Evolutionary conservation across 2,113 vertebrate genomes (phyloP), one percentile per base, ranked within the genome.

Genomic region (Protomyctophum bolini): DNA sequence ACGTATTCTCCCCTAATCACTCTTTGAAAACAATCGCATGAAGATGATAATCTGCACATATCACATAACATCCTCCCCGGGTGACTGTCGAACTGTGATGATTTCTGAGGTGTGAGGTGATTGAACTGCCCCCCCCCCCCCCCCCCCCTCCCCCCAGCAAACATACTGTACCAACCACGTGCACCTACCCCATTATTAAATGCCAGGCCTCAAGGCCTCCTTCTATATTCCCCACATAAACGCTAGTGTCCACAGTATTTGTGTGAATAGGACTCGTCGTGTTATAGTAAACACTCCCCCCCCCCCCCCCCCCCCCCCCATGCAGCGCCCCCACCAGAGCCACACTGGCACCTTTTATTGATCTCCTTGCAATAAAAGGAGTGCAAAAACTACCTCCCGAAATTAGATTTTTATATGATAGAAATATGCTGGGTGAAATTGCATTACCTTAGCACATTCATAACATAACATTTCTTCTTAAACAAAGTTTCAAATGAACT

Each of bases 221-320:
- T 41, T 88, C 84, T 89, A 80, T 90, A 89, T 92, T 91, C 85
- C 87, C 88, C 71, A 84, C 89, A 85, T 86, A 88, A 91, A 85
- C 6, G 73, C 73, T 72, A 41, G 33, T 41, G 83, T 67, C 86
- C 85, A 82, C 81, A 86, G 86, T 88, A 86, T 86, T 87, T 89
- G 87, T 84, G 80, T 83, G 80, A 83, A 87, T 83, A 83, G 76
- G 83, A 67, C 70, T 69, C 72, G 75, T 82, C 70, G 14, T 85
- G 72, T 79, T 82, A 84, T 81, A 65, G 87, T 90, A 90, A 91
- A 91, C 87, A 81, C 74, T 66, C 59, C 77, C 76, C 70, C 58
- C 70, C 69, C 55, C 76, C 74, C 79, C 68, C 68, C 50, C 60
- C 55, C 76, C 74, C 79, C 68, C 68, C 50, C 58, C 33, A 41